Percentiles rank a stretch among this genome's conserved stretches.
These are phyloP conservation scores for Wiebesia pumilae DNA, from an alignment of 1,140 invertebrate genomes.

Conservation along the genomic window DNA sequence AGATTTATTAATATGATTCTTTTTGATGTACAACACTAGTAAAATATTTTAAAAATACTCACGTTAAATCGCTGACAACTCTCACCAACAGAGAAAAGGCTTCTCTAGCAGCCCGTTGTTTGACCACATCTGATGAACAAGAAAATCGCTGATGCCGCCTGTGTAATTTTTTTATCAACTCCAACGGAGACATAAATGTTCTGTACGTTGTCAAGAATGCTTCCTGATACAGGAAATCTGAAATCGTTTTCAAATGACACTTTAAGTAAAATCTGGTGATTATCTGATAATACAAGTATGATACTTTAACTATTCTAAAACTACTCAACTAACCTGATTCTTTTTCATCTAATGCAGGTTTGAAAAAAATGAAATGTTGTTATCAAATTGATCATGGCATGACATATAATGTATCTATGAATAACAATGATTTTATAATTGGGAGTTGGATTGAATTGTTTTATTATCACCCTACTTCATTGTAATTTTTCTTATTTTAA, in stretches of 20 bases:
- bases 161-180: conserved; percentile 91
- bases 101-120: conserved; percentile 88
- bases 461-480: not conserved
- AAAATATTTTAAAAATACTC: conserved; percentile 70
- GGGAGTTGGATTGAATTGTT: not conserved
- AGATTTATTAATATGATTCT: too few species aligned
- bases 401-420: conserved; percentile 28
- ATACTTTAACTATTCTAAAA: conserved; percentile 31
- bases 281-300: not conserved
- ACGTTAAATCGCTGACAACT: conserved; percentile 96
- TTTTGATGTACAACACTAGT: not conserved
- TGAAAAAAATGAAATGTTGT: conserved; percentile 48
- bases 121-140: conserved; percentile 81
- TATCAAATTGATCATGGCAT: conserved; percentile 16
- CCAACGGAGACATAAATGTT: conserved; percentile 93
- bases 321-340: conserved; percentile 73
- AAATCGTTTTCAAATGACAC: conserved; percentile 51
- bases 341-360: conserved; percentile 73
- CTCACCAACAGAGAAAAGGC: conserved; percentile 92
- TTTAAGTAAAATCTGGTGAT: not conserved
- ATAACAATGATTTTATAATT: conserved; percentile 17
- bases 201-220: conserved; percentile 97
- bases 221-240: conserved; percentile 96
- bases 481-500: not conserved
- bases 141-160: conserved; percentile 90